Percentiles rank a stretch among this genome's conserved stretches.
These are phyloP conservation scores for Phalloptychus januarius DNA, from an alignment of 2,797 vertebrate genomes.

Conservation along the genomic window DNA sequence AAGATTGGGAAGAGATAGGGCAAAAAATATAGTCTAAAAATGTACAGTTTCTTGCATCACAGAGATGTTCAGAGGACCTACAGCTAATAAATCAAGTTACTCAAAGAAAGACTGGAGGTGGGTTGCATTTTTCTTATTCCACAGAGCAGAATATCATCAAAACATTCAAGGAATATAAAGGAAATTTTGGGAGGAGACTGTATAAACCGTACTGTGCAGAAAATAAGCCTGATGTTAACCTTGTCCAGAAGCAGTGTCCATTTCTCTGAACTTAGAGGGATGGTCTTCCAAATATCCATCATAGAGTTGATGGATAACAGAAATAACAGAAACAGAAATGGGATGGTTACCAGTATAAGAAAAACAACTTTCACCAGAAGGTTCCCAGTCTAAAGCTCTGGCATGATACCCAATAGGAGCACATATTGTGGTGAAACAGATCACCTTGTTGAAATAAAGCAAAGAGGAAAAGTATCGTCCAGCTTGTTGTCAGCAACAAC, in stretches of 20 bases:
- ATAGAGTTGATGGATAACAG: neutral
- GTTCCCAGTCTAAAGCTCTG: no score
- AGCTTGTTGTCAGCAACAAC: no score
- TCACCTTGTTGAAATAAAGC: no score
- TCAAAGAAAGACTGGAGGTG: neutral
- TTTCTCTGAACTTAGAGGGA: neutral
- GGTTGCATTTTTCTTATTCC: neutral
- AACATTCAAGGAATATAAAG: neutral
- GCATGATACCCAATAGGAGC: no score
- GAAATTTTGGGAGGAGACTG: neutral
- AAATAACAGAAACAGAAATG: neutral
- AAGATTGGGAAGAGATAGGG: neutral
- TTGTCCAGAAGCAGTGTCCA: neutral
- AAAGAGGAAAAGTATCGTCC: no score
- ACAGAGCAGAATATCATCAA: neutral
- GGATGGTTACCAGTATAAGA: no score
- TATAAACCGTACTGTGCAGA: neutral
- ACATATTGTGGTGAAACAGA: no score
- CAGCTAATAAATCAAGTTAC: neutral
- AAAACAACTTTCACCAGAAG: no score
- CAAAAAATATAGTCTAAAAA: neutral
- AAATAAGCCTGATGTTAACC: neutral
- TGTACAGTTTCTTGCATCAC: neutral
- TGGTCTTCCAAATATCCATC: neutral
- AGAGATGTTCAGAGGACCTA: neutral